Evolutionary conservation across 2,797 vertebrate genomes (phyloP).

Genomic region (Scleropages formosus): DNA sequence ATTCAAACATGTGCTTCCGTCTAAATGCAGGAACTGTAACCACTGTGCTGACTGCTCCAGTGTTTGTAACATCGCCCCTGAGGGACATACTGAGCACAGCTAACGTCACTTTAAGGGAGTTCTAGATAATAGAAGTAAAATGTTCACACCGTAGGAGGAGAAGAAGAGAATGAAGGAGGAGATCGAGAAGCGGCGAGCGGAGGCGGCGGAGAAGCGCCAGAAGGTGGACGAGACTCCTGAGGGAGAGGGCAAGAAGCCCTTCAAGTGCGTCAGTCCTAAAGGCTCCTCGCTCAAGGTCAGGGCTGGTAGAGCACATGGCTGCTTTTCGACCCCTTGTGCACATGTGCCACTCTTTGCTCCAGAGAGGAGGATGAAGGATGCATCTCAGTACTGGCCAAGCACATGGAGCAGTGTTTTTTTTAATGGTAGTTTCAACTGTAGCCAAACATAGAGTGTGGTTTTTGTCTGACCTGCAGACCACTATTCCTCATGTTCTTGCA

Average conservation of each 20-base stretch:
- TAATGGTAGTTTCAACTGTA: no score
- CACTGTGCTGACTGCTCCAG: no score
- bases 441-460: no score
- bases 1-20: no score
- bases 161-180: slow-evolving; percentile 91
- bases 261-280: slow-evolving; percentile 84
- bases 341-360: background rate
- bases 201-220: slow-evolving; percentile 92
- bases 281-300: slow-evolving; percentile 88
- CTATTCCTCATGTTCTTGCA: no score
- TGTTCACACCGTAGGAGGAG: slow-evolving; percentile 75
- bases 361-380: background rate
- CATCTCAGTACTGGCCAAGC: background rate
- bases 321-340: background rate
- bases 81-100: no score
- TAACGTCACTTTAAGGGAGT: no score
- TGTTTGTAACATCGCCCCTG: no score
- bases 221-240: slow-evolving; percentile 68
- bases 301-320: background rate
- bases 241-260: slow-evolving; percentile 74
- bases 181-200: slow-evolving; percentile 90
- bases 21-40: no score
- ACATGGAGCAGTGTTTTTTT: no score
- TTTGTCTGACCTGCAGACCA: no score
- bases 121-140: no score